These are phyloP conservation scores for Limenitis camilla DNA, from an alignment of 2,888 invertebrate species.

Conservation along the genomic window DNA sequence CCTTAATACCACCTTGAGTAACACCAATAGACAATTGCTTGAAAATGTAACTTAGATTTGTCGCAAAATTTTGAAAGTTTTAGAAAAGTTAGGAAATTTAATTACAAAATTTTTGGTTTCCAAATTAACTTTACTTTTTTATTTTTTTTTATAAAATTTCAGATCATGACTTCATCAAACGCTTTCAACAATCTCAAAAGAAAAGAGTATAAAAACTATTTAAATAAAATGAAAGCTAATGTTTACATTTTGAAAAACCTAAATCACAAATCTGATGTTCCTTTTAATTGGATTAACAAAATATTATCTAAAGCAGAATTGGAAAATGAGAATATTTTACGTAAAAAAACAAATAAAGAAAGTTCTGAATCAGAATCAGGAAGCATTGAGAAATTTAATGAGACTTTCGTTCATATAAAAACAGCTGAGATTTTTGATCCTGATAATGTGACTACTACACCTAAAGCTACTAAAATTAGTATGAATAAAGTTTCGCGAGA, in stretches of 20 bases:
- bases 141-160: too few species aligned
- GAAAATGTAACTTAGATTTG: too few species aligned
- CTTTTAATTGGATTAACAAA: background rate
- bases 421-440: constrained; percentile 12
- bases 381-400: background rate
- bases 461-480: background rate
- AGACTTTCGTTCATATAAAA: constrained; percentile 12
- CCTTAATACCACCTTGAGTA: too few species aligned
- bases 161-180: background rate
- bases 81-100: too few species aligned
- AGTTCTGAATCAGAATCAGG: constrained; percentile 1
- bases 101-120: too few species aligned
- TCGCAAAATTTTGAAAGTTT: too few species aligned
- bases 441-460: background rate
- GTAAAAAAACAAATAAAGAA: background rate
- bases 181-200: background rate
- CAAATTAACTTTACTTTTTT: too few species aligned
- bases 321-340: background rate
- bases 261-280: background rate
- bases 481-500: background rate
- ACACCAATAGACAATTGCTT: too few species aligned
- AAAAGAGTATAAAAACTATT: background rate
- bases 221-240: background rate
- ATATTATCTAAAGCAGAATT: background rate
- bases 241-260: background rate